phyloP scores from a whole-genome alignment of 2,888 invertebrate genomes.

The Caenorhabditis afra region DNA sequence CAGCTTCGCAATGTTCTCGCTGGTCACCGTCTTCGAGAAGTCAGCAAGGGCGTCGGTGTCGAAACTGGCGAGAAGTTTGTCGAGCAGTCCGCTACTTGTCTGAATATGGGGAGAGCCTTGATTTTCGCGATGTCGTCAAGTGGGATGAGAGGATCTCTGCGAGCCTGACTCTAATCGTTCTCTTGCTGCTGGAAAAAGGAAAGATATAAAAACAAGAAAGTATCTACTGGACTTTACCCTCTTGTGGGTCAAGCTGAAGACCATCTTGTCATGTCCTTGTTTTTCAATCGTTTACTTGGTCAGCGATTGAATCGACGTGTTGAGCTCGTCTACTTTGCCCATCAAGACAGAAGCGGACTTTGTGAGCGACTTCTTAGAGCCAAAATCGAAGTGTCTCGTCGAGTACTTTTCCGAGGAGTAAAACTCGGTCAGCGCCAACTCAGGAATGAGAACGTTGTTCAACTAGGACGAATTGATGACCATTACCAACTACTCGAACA shows the following conservation, averaged over 20 bases:
- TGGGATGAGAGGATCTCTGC: slow-evolving; percentile 92
- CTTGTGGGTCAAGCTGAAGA: slow-evolving; percentile 87
- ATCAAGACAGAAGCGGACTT: slow-evolving; percentile 93
- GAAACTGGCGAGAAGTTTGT: slow-evolving; percentile 76
- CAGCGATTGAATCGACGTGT: slow-evolving; percentile 88
- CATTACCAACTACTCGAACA: slow-evolving; percentile 95
- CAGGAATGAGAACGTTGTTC: slow-evolving; percentile 96
- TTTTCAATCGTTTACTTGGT: slow-evolving; percentile 92
- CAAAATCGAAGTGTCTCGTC: slow-evolving; percentile 76
- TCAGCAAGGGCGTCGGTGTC: slow-evolving; percentile 77
- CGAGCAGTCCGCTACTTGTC: slow-evolving; percentile 79
- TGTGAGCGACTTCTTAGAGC: slow-evolving; percentile 83
- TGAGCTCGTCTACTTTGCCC: slow-evolving; percentile 96
- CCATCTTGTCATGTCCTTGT: slow-evolving; percentile 94
- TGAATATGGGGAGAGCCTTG: slow-evolving; percentile 74
- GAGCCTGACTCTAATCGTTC: slow-evolving; percentile 90
- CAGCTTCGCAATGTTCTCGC: slow-evolving; percentile 95
- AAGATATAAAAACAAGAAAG: not conserved
- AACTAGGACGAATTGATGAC: slow-evolving; percentile 97
- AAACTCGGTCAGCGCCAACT: slow-evolving; percentile 84
- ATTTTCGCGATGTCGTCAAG: slow-evolving; percentile 89
- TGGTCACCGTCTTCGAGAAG: slow-evolving; percentile 84
- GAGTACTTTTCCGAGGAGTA: slow-evolving; percentile 60
- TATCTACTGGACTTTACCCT: slow-evolving; percentile 21
- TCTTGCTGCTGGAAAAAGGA: slow-evolving; percentile 85